A percentile compares a stretch with the other conserved stretches of the same genome.
Evolutionary conservation across 2,797 vertebrate species (phyloP).

Genomic region (Notoglanidium macrostoma): DNA sequence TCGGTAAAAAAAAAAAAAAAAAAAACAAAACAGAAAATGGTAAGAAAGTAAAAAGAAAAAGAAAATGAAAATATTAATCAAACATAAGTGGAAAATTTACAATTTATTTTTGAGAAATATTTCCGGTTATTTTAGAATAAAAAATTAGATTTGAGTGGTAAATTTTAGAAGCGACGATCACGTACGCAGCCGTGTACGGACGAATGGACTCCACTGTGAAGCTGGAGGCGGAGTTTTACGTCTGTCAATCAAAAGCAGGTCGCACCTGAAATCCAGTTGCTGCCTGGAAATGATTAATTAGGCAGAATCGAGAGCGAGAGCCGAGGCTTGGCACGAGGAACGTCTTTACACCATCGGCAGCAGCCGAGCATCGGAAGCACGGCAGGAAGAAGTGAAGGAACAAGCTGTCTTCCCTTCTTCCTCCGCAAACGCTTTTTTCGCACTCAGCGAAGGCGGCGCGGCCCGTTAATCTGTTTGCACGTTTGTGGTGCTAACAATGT

Average conservation of each 20-base stretch:
- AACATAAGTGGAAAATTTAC: background rate
- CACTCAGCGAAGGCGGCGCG: slow-evolving; percentile 63
- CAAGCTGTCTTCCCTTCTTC: slow-evolving; percentile 47
- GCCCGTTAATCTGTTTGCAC: slow-evolving; percentile 73
- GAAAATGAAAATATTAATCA: background rate
- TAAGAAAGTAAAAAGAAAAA: background rate
- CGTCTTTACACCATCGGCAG: slow-evolving; percentile 29
- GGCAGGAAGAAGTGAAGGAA: slow-evolving; percentile 47
- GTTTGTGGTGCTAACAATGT: slow-evolving; percentile 77
- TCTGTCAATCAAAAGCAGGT: slow-evolving; percentile 14
- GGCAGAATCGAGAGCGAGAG: background rate
- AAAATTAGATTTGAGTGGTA: background rate
- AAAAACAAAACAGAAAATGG: background rate
- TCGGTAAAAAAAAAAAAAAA: no score
- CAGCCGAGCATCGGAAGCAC: slow-evolving; percentile 32
- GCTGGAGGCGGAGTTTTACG: background rate
- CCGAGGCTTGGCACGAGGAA: slow-evolving; percentile 17
- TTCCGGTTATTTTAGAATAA: no score
- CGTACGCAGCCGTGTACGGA: background rate
- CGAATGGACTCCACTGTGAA: background rate
- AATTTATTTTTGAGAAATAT: background rate
- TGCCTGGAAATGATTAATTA: slow-evolving; percentile 20
- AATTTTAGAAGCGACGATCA: background rate
- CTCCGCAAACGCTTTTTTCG: slow-evolving; percentile 62
- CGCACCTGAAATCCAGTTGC: background rate